phyloP scores from a whole-genome alignment of 2,797 vertebrate genomes.

The Fundulus diaphanus region DNA sequence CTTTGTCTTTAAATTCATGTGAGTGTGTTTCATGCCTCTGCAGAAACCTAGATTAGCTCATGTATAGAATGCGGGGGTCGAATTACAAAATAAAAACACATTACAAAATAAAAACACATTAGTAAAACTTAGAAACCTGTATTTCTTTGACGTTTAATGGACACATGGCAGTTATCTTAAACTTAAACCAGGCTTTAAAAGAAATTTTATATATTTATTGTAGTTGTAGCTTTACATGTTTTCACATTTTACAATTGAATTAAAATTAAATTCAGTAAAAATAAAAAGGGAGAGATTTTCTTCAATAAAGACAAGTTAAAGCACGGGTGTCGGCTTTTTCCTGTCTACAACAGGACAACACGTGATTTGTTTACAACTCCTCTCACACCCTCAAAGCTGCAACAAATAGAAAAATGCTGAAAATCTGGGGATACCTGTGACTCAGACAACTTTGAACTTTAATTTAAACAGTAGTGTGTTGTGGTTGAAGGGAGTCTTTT shows the following conservation, averaged over 20 bases:
- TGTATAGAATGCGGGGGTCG: neutral
- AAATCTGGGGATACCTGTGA: neutral
- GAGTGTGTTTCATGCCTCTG: neutral
- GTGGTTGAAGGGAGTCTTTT: neutral
- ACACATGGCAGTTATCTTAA: too few relatives aligned
- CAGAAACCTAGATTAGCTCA: neutral
- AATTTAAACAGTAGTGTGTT: neutral
- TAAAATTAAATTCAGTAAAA: too few relatives aligned
- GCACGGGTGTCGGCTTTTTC: neutral
- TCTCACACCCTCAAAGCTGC: neutral
- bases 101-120: neutral
- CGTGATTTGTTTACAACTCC: neutral
- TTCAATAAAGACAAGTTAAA: neutral
- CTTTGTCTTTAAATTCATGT: neutral
- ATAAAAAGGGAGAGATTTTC: neutral
- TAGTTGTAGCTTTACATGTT: neutral
- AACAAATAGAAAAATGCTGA: neutral
- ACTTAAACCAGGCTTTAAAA: neutral
- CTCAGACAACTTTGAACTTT: neutral
- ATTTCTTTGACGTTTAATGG: too few relatives aligned
- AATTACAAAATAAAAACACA: neutral
- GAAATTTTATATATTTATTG: neutral
- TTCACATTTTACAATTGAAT: neutral
- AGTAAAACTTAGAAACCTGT: neutral
- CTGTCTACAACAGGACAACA: neutral